A percentile compares a stretch with the other conserved stretches of the same genome.
phyloP scores from a whole-genome alignment of 2,888 invertebrate genomes.

The Platynereis dumerilii region DNA sequence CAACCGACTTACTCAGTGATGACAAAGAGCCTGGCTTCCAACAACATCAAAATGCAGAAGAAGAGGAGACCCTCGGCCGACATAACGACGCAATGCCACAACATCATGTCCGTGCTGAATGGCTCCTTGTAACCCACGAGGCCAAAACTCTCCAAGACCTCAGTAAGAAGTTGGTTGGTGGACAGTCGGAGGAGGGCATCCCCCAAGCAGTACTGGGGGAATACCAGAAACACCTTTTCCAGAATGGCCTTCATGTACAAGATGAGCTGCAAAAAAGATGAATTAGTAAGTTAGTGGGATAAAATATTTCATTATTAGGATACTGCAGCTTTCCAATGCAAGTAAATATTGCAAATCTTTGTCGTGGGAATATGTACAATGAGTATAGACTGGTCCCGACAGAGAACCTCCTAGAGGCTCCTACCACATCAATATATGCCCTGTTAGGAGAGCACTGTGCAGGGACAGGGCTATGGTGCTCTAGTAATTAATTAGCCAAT shows the following conservation, averaged over 20 bases:
- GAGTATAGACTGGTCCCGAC: no score
- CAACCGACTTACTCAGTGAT: background rate
- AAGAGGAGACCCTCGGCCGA: conserved; percentile 57
- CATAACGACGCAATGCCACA: conserved; percentile 55
- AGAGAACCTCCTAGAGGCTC: no score
- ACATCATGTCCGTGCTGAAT: conserved; percentile 55
- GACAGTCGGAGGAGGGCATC: conserved; percentile 59
- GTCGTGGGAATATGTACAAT: no score
- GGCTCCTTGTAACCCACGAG: conserved; percentile 58
- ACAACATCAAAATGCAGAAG: conserved; percentile 52
- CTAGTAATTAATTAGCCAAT: no score
- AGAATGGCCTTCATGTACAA: conserved; percentile 2
- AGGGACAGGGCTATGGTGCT: no score
- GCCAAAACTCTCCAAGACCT: conserved; percentile 57
- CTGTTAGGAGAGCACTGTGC: no score
- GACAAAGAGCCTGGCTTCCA: conserved; percentile 43
- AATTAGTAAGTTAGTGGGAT: no score
- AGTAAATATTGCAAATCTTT: no score
- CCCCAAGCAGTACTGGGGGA: conserved; percentile 61
- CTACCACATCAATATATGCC: no score
- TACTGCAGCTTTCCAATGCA: no score
- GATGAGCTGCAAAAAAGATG: conserved; percentile 19
- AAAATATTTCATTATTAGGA: no score
- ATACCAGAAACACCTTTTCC: conserved; percentile 47
- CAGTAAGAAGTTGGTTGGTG: conserved; percentile 57